Evolutionary conservation across 2,888 invertebrate species (phyloP).

Genomic region (Mactromeris polynyma): DNA sequence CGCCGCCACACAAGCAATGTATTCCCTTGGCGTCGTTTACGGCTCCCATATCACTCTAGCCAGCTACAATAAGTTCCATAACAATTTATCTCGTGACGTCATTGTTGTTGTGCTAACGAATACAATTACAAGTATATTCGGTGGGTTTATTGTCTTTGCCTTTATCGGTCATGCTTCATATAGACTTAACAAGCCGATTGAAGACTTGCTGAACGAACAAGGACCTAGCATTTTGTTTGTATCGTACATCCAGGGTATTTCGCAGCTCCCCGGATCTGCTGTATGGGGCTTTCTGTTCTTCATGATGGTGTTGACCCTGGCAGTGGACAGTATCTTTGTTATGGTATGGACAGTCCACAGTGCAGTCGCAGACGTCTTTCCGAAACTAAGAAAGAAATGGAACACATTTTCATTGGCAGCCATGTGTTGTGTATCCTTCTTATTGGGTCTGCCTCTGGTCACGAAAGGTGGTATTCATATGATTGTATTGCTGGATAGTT

Average conservation of each 20-base stretch:
- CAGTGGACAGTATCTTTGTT: slow-evolving; percentile 47
- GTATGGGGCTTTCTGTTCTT: slow-evolving; percentile 59
- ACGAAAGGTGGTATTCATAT: slow-evolving; percentile 77
- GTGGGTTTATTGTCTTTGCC: slow-evolving; percentile 50
- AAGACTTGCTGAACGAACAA: slow-evolving; percentile 35
- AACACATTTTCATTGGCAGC: slow-evolving; percentile 23
- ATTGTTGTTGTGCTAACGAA: slow-evolving; percentile 34
- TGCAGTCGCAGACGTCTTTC: slow-evolving; percentile 35
- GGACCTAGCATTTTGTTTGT: slow-evolving; percentile 63
- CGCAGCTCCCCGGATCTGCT: slow-evolving; percentile 45
- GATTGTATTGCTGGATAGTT: slow-evolving; percentile 76
- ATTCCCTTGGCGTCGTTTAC: slow-evolving; percentile 46
- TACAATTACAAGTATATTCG: slow-evolving; percentile 45
- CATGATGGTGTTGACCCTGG: slow-evolving; percentile 54
- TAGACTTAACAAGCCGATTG: slow-evolving; percentile 40
- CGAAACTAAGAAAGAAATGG: slow-evolving; percentile 7
- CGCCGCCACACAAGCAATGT: slow-evolving; percentile 54
- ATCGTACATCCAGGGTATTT: slow-evolving; percentile 53
- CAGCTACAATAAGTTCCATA: slow-evolving; percentile 48
- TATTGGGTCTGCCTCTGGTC: slow-evolving; percentile 51
- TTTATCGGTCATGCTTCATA: slow-evolving; percentile 54
- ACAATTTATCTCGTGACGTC: slow-evolving; percentile 50
- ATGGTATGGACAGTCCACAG: slow-evolving; percentile 41
- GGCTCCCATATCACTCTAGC: slow-evolving; percentile 44
- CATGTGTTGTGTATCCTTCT: slow-evolving; percentile 32